A percentile compares a stretch with the other conserved stretches of the same genome.
Evolutionary conservation across 2,113 vertebrate genomes (phyloP).

Genomic region (Semicossyphus pulcher): DNA sequence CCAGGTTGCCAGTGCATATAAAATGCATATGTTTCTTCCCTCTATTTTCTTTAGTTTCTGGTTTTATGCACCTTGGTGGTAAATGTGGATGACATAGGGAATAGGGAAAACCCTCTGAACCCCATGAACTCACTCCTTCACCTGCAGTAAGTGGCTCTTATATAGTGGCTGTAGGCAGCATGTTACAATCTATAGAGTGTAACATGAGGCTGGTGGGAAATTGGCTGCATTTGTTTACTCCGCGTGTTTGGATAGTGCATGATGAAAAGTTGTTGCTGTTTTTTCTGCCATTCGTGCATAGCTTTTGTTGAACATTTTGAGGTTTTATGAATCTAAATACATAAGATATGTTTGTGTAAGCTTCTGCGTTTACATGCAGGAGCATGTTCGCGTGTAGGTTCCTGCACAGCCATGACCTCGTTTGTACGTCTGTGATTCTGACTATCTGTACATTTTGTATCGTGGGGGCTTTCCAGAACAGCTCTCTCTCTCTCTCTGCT

Average conservation of each 20-base stretch:
- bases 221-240: constrained; percentile 54
- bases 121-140: background rate
- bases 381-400: constrained; percentile 54
- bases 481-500: constrained; percentile 33
- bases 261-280: constrained; percentile 59
- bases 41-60: constrained; percentile 1
- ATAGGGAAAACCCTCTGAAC: background rate
- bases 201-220: constrained; percentile 47
- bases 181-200: constrained; percentile 38
- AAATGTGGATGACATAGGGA: background rate
- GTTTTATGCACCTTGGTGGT: constrained; percentile 1
- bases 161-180: constrained; percentile 6
- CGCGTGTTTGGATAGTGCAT: constrained; percentile 60
- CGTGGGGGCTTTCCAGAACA: constrained; percentile 64
- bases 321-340: constrained; percentile 72
- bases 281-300: constrained; percentile 57
- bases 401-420: constrained; percentile 19
- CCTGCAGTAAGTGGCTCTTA: background rate
- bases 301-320: constrained; percentile 73
- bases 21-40: background rate
- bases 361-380: constrained; percentile 57
- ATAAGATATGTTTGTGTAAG: constrained; percentile 70
- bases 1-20: constrained; percentile 36
- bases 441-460: constrained; percentile 32
- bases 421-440: constrained; percentile 9